Percentiles rank a stretch among this genome's conserved stretches.
phyloP scores from a whole-genome alignment of 1,140 invertebrate genomes.

The Listronotus bonariensis region DNA sequence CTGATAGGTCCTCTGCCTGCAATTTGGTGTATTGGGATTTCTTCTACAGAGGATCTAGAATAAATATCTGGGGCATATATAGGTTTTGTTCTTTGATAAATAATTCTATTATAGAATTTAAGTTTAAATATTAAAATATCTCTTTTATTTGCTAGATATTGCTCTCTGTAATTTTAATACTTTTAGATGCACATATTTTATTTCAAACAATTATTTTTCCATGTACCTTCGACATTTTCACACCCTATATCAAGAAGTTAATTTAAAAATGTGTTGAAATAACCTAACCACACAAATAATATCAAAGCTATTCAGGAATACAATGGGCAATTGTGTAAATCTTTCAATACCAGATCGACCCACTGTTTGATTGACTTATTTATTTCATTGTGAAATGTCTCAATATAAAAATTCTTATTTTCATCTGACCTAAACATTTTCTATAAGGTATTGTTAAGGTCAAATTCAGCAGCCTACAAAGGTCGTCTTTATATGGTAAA shows the following conservation, averaged over 20 bases:
- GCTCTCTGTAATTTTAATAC: too few species aligned
- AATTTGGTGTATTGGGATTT: too few species aligned
- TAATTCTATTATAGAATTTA: too few species aligned
- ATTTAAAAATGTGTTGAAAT: neutral
- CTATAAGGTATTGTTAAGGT: conserved; percentile 3
- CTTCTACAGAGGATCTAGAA: too few species aligned
- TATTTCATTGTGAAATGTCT: neutral
- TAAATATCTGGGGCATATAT: too few species aligned
- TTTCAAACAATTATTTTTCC: too few species aligned
- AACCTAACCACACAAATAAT: neutral
- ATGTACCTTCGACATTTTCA: too few species aligned
- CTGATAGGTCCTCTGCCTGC: too few species aligned
- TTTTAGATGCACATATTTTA: too few species aligned
- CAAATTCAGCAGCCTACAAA: conserved; percentile 2
- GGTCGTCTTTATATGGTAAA: neutral
- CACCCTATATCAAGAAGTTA: neutral
- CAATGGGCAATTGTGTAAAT: conserved; percentile 6
- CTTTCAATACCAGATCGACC: conserved; percentile 8
- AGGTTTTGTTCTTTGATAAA: too few species aligned
- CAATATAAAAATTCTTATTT: conserved; percentile 1
- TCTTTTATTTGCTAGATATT: too few species aligned
- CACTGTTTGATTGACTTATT: neutral
- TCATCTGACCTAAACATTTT: conserved; percentile 5
- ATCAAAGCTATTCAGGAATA: conserved; percentile 2
- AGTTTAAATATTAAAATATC: too few species aligned